Evolutionary conservation across 2,113 vertebrate species (phyloP), one percentile per base, ranked within the genome.

Genomic region (Leptodactylus fuscus): DNA sequence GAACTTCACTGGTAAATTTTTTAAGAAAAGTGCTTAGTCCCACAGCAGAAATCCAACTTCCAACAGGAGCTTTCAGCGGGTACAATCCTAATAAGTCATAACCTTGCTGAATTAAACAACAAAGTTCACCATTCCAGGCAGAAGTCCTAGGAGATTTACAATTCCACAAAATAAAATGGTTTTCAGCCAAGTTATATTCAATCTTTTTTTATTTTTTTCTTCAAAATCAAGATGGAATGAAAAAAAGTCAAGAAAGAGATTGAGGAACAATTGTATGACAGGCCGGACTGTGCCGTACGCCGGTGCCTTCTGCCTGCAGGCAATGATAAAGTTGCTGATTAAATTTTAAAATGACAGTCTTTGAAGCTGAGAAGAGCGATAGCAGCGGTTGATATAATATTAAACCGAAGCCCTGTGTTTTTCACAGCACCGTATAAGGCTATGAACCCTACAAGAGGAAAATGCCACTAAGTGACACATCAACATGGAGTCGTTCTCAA

Each of bases 281-380:
- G 1, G 2, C 20, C 69, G 20, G 65, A 82, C 48, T 78, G 49
- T 80, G 81, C 69, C 16, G 49, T 51, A 76, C 46, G 86, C 87
- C 0, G 0, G 81, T 88, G 87, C 51, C 20, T 89, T 84, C 87
- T 86, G 78, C 88, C 88, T 79, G 48, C 36, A 69, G 91, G 88
- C 78, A 49, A 83, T 24, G 44, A 87, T 87, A 89, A 90, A 90
- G 87, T 34, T 79, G 44, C 85, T 80, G 76, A 89, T 89, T 80
- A 88, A 90, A 89, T 78, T 88, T 92, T 86, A 89, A 91, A 89
- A 75, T 85, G 46, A 13, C 85, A 86, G 38, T 38, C 90, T 92
- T 90, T 87, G 91, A 90, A 89, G 41, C 55, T 83, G 36, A 87
- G 84, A 74, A 88, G 87, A 90, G 81, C 22, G 84, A 76, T 87